phyloP scores from a whole-genome alignment of 2,113 vertebrate species.

The Ammospiza nelsoni region DNA sequence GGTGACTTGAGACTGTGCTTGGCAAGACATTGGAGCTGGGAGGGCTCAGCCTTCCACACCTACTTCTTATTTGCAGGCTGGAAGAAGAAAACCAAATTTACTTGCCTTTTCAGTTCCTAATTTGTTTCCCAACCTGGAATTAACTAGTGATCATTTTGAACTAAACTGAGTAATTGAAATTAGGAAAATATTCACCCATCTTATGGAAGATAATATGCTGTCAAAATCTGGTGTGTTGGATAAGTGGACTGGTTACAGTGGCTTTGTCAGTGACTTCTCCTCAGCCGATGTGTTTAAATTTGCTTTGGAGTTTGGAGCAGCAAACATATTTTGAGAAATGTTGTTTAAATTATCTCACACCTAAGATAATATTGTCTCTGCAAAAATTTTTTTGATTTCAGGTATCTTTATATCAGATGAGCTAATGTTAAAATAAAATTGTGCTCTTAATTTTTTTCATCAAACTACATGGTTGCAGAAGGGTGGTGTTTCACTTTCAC shows the following conservation, averaged over 20 bases:
- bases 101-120: not conserved
- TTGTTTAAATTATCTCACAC: not conserved
- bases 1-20: not conserved
- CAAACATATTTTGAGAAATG: not conserved
- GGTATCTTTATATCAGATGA: not conserved
- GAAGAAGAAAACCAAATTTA: not conserved
- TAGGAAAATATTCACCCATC: not conserved
- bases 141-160: not conserved
- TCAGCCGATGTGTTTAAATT: not conserved
- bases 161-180: not conserved
- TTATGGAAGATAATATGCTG: not conserved
- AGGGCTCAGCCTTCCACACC: not conserved
- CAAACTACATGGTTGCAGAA: not conserved
- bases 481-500: not conserved
- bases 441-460: not conserved
- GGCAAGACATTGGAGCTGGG: not conserved
- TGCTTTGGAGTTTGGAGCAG: not conserved
- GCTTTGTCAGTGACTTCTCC: not conserved
- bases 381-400: not conserved
- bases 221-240: not conserved
- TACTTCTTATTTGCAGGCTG: not conserved
- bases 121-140: slow-evolving; percentile 4
- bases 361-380: not conserved
- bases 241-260: not conserved
- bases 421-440: not conserved